Conservation (phyloP, 1,140 invertebrate genomes). For the Procambarus virginalis region DNA sequence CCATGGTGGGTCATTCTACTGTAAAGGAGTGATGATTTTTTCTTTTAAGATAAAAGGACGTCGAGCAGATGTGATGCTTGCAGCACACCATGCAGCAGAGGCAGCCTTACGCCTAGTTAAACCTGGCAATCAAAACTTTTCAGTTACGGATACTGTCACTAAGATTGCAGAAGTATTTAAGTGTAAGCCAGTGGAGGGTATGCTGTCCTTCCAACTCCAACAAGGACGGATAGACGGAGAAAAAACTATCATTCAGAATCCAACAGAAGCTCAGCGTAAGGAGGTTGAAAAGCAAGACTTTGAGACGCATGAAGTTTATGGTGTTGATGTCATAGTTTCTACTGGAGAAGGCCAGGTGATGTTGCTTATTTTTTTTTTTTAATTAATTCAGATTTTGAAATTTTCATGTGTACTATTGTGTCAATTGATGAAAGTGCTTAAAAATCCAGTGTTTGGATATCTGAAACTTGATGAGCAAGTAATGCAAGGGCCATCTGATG, state of each 20-base stretch:
- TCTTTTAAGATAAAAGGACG: constrained; percentile 81
- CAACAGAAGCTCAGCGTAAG: constrained; percentile 96
- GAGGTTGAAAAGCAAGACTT: constrained; percentile 98
- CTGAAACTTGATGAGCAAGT: constrained; percentile 32
- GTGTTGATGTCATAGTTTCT: constrained; percentile 97
- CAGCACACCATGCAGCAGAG: constrained; percentile 95
- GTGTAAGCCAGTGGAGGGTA: constrained; percentile 98
- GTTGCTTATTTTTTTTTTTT: not conserved
- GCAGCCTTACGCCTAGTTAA: constrained; percentile 93
- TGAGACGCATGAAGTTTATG: constrained; percentile 98
- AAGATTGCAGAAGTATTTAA: constrained; percentile 94
- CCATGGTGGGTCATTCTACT: too few species aligned
- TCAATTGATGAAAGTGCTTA: constrained; percentile 54
- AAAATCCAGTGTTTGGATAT: constrained; percentile 50
- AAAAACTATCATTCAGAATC: constrained; percentile 99
- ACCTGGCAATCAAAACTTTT: constrained; percentile 93
- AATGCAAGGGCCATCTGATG: constrained; percentile 66
- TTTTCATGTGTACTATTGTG: not conserved
- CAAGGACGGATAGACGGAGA: constrained; percentile 97
- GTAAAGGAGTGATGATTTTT: too few species aligned
- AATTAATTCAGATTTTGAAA: too few species aligned
- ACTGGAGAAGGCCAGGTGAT: constrained; percentile 89
- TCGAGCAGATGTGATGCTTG: constrained; percentile 95
- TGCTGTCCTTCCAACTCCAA: constrained; percentile 98
- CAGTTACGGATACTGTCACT: constrained; percentile 93